Evolutionary conservation across 2,888 invertebrate species (phyloP).

Genomic region (Sialis fuliginosa): DNA sequence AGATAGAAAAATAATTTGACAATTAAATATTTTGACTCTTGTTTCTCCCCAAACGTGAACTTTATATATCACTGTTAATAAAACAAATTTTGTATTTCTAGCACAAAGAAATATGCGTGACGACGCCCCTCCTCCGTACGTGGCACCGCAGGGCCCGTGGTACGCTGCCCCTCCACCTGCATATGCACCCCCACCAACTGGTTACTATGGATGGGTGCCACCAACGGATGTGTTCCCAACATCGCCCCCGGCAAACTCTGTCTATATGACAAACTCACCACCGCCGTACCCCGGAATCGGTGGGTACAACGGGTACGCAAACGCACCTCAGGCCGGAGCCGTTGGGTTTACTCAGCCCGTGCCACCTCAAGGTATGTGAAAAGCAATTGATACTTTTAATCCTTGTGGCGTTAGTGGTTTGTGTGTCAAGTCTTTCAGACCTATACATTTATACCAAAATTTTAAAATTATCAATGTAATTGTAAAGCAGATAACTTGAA

Average conservation of each 20-base stretch:
- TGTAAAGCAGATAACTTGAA: too few relatives aligned
- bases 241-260: slow-evolving; percentile 59
- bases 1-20: too few relatives aligned
- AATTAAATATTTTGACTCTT: too few relatives aligned
- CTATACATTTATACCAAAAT: too few relatives aligned
- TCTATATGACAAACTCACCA: slow-evolving; percentile 79
- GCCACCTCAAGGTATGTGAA: slow-evolving; percentile 11
- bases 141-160: slow-evolving; percentile 60
- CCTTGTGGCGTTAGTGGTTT: too few relatives aligned
- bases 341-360: slow-evolving; percentile 14
- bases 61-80: too few relatives aligned
- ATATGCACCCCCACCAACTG: slow-evolving; percentile 67
- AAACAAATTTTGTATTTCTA: slow-evolving; percentile 16
- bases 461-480: too few relatives aligned
- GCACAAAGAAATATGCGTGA: slow-evolving; percentile 42
- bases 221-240: slow-evolving; percentile 55
- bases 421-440: too few relatives aligned
- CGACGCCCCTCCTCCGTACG: slow-evolving; percentile 66
- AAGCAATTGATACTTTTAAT: too few relatives aligned
- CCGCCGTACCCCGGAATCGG: slow-evolving; percentile 89
- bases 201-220: slow-evolving; percentile 88
- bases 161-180: slow-evolving; percentile 82
- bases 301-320: slow-evolving; percentile 20
- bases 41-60: background rate
- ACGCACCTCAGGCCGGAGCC: slow-evolving; percentile 10